These are phyloP conservation scores for Caradrina kadenii DNA, from an alignment of 2,888 invertebrate genomes.

Conservation along the genomic window DNA sequence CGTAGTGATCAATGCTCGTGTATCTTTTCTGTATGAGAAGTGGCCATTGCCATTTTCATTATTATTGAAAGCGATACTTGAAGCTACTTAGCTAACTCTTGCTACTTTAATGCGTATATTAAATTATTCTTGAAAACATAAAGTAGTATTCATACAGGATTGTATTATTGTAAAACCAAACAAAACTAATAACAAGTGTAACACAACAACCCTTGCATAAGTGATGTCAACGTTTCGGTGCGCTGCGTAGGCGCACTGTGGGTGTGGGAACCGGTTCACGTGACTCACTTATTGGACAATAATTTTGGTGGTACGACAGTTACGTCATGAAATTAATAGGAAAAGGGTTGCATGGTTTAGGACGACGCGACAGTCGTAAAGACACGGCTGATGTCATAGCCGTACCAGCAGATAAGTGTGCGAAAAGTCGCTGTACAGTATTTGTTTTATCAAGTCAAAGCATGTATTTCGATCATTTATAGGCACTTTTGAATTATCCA, in stretches of 20 bases:
- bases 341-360: slow-evolving; percentile 51
- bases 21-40: no score
- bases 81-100: no score
- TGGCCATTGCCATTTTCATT: no score
- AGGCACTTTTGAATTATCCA: no score
- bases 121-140: background rate
- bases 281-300: slow-evolving; percentile 79
- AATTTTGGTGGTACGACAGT: slow-evolving; percentile 73
- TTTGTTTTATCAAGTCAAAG: no score
- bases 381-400: slow-evolving; percentile 7
- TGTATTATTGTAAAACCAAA: slow-evolving; percentile 1
- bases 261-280: slow-evolving; percentile 84
- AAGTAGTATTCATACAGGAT: background rate
- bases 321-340: slow-evolving; percentile 68
- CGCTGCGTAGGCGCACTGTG: slow-evolving; percentile 77
- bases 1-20: no score
- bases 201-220: slow-evolving; percentile 68
- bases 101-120: background rate
- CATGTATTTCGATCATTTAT: no score
- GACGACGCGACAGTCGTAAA: slow-evolving; percentile 9
- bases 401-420: slow-evolving; percentile 26
- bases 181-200: slow-evolving; percentile 36
- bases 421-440: slow-evolving; percentile 3
- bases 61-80: no score
- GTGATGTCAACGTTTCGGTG: slow-evolving; percentile 70